Base-by-base conservation (phyloP, 2,888 invertebrate genomes). In the Nymphalis polychloros region DNA sequence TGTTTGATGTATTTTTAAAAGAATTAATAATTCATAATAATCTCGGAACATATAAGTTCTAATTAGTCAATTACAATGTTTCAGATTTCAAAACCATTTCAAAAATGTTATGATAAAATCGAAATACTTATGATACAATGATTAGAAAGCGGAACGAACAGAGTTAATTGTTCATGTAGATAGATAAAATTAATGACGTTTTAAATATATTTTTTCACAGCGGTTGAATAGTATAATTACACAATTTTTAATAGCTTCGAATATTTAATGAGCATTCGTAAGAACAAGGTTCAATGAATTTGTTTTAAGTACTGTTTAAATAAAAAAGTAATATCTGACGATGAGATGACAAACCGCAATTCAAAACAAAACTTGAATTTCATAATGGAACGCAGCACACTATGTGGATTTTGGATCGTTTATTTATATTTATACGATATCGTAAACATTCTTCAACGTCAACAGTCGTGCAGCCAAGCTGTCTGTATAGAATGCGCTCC, bases 141-240 rank as follows among this genome's bases (percentile, higher is more conserved):
- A 76, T 79, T 83, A 88, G 89, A 89, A 89, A 89, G 89, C 87
- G 87, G 85, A 80, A 87, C 88, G 81, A 67, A 71, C 71, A 67
- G 63, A 73, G 69, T 77, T 76, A 75, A 75, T 75, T 76, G 68
- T 69, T 76, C 64, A 68, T 67, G 72, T 74, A 75, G 70, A 69
- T 67, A 71, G 69, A 69, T 72, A 68, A 69, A 67, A 52, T 64
- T 71, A 72, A 71, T 72, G 62, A 70, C 64, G 57, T 62, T 67
- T 67, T 31, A 49, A 62, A 57, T 49, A 61, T 17, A 46, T 63
- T 62, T 63, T 63, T 67, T 67, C 62, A 67, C 62, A 67, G 62
- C 57, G 48, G 50, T 23, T 41, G 62, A 67, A 62, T 67, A 49
- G 55, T 17, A 49, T 63, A 20, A 63, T 52, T 52, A 52, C 52